phyloP scores from a whole-genome alignment of 2,888 invertebrate genomes.

The Lepidonotus clava region DNA sequence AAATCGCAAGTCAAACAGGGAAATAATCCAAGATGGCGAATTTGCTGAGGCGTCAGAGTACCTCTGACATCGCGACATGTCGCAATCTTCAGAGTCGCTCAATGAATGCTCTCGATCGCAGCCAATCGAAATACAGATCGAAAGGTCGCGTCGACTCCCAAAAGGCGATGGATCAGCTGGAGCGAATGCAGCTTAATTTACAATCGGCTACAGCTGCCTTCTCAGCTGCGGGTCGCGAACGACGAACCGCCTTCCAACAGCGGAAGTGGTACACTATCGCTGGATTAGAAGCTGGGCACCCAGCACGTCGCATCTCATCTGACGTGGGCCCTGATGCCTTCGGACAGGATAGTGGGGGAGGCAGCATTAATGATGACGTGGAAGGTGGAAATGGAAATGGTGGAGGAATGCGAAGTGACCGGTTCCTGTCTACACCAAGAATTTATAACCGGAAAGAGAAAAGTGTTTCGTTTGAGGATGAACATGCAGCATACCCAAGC shows the following conservation, averaged over 20 bases:
- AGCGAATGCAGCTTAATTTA: slow-evolving; percentile 11
- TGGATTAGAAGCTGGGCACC: background rate
- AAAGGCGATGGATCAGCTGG: background rate
- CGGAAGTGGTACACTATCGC: slow-evolving; percentile 53
- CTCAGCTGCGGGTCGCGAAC: slow-evolving; percentile 48
- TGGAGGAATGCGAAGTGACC: background rate
- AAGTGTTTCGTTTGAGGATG: slow-evolving; percentile 55
- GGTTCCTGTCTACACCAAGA: background rate
- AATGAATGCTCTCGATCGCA: background rate
- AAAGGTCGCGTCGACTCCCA: background rate
- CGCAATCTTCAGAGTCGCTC: background rate
- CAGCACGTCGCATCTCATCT: background rate
- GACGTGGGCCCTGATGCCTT: slow-evolving; percentile 29
- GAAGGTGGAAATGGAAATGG: background rate
- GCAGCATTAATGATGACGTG: too few species aligned
- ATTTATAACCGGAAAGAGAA: slow-evolving; percentile 27
- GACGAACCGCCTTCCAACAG: slow-evolving; percentile 51
- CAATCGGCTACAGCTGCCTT: slow-evolving; percentile 47
- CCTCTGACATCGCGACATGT: background rate
- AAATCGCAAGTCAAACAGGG: background rate
- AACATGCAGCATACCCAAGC: background rate
- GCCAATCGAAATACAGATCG: background rate
- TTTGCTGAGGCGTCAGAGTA: slow-evolving; percentile 26
- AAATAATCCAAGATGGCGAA: background rate
- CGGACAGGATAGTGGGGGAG: background rate